Percentiles rank a stretch among this genome's conserved stretches.
phyloP scores from a whole-genome alignment of 2,113 vertebrate species.

The Amphilophus citrinellus region DNA sequence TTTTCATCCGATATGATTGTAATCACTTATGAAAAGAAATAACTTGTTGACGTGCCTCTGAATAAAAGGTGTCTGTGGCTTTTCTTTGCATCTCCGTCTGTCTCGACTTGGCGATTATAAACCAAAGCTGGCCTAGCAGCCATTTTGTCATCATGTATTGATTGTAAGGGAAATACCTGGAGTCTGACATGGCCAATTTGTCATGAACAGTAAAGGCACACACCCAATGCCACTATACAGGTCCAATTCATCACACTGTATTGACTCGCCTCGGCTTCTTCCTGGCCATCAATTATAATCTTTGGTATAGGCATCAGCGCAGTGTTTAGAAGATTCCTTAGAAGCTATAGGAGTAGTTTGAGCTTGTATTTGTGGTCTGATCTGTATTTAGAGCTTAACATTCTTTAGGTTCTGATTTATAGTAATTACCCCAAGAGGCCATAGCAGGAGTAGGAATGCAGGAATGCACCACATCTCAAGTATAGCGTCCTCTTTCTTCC shows the following conservation, averaged over 20 bases:
- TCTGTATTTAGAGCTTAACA: conserved; percentile 1
- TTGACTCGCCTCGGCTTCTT: conserved; percentile 65
- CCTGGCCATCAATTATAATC: conserved; percentile 59
- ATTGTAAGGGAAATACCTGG: conserved; percentile 59
- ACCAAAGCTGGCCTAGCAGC: conserved; percentile 8
- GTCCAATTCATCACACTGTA: conserved; percentile 61
- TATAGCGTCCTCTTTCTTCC: background rate
- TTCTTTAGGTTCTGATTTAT: background rate
- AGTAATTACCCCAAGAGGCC: too few relatives aligned
- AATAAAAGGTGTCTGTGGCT: background rate
- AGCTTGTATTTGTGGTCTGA: conserved; percentile 13
- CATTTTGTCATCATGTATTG: conserved; percentile 62
- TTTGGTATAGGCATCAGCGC: conserved; percentile 24
- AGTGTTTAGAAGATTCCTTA: conserved; percentile 17
- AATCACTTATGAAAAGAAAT: background rate
- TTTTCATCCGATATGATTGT: background rate
- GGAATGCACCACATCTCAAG: background rate
- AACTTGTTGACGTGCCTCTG: background rate
- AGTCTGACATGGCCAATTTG: conserved; percentile 61
- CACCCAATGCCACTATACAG: conserved; percentile 47
- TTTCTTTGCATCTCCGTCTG: background rate
- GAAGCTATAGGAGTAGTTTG: conserved; percentile 14
- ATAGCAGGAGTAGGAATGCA: background rate
- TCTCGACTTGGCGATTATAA: conserved; percentile 34
- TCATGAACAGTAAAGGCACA: conserved; percentile 55